Base-by-base conservation (phyloP, 2,797 vertebrate genomes). In the Scleropages formosus region DNA sequence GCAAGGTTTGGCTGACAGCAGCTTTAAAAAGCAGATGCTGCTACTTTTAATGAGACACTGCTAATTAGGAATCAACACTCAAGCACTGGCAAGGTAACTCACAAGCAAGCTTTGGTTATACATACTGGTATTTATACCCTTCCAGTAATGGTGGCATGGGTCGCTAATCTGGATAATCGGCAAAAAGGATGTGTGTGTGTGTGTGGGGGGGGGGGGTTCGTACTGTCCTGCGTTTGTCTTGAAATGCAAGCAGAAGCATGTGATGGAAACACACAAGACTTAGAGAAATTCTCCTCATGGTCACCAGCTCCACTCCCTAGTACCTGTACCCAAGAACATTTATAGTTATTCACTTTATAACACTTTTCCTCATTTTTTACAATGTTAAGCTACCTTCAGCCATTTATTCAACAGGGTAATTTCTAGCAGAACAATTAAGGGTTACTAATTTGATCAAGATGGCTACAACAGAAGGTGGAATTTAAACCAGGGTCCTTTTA, bases 1-100 rank as follows among this genome's bases (percentile, higher is more conserved):
- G 78, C 84, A 84, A 20, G 84, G 82, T 89, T 83, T 80, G 83
- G 82, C 86, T 86, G 85, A 87, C 81, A 83, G 83, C 76, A 73
- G 84, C 81, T 88, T 86, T 83, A 80, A 85, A 83, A 81, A 80
- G 79, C 61, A 80, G 84, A 80, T 66, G 73, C 76, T 65, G 77
- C 82, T 81, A 79, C 63, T 68, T 74, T 78, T 83, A 86, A 85
- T 86, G 84, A 88, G 79, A 84, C 27, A 59, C 44, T 71, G 78
- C 81, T 82, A 78, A 83, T 82, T 74, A 84, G 72, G 82, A 80
- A 78, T 71, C 74, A 73, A 73, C 72, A 62, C 39, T 79, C 79
- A 73, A 73, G 31, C 64, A 16, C n/a, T 20, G 24, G 64, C 60
- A 74, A 74, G 76, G 64, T 74, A 73, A 72, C 69, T 78, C 76